Evolutionary conservation across 2,888 invertebrate species (phyloP).

Genomic region (Fragum whitleyi): DNA sequence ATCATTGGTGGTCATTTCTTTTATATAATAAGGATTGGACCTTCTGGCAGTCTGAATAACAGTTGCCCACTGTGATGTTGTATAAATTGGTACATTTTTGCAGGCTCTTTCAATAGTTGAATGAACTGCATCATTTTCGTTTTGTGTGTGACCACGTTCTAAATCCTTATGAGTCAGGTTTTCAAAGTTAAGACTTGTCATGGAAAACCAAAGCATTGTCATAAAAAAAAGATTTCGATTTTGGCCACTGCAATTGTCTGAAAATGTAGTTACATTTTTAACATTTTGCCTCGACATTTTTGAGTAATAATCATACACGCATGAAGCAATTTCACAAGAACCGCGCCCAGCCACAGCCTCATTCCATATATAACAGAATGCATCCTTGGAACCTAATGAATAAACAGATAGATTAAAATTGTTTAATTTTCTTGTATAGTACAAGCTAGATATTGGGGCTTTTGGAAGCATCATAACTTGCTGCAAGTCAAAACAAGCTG

Average conservation of each 20-base stretch:
- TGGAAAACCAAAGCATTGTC: background rate
- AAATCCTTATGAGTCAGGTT: background rate
- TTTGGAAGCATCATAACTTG: conserved; percentile 52
- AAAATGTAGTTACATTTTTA: background rate
- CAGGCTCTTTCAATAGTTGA: too few species aligned
- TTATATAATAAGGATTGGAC: background rate
- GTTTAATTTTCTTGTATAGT: conserved; percentile 56
- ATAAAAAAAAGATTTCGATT: conserved; percentile 1
- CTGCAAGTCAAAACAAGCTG: conserved; percentile 55
- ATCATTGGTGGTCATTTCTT: too few species aligned
- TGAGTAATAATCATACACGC: background rate
- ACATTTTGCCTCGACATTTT: too few species aligned
- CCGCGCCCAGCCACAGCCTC: conserved; percentile 27
- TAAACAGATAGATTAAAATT: conserved; percentile 53
- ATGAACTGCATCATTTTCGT: too few species aligned
- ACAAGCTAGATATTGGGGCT: conserved; percentile 44
- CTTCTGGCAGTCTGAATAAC: background rate
- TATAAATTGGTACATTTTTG: too few species aligned
- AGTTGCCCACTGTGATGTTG: too few species aligned
- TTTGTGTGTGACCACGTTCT: too few species aligned
- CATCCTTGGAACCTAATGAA: conserved; percentile 36
- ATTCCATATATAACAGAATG: conserved; percentile 46
- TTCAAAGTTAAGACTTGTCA: background rate
- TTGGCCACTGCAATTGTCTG: conserved; percentile 1
- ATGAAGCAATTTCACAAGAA: conserved; percentile 39